phyloP scores from a whole-genome alignment of 2,888 invertebrate species.

The Carpatolechia fugitivella region DNA sequence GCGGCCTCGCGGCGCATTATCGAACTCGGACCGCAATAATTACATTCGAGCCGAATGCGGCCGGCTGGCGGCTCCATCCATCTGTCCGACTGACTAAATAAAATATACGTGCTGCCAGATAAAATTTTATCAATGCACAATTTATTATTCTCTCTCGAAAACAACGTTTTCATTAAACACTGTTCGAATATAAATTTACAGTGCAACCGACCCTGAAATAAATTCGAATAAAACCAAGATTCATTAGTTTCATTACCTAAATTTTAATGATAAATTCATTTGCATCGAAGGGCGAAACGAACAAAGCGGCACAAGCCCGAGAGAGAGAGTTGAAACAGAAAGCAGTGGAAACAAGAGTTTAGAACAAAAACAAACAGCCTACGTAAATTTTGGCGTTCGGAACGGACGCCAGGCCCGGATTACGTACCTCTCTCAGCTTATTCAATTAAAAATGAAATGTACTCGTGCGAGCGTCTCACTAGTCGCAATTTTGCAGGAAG shows the following conservation, averaged over 20 bases:
- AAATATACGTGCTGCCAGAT: slow-evolving; percentile 50
- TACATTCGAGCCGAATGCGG: slow-evolving; percentile 70
- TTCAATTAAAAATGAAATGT: slow-evolving; percentile 64
- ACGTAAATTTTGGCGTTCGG: slow-evolving; percentile 51
- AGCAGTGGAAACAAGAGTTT: slow-evolving; percentile 39
- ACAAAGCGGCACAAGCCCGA: slow-evolving; percentile 23
- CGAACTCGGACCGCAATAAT: slow-evolving; percentile 76
- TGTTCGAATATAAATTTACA: slow-evolving; percentile 35
- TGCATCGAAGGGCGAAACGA: not conserved
- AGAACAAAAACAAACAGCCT: slow-evolving; percentile 53
- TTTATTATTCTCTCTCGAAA: slow-evolving; percentile 48
- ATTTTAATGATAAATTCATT: slow-evolving; percentile 10
- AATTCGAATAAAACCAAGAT: slow-evolving; percentile 3
- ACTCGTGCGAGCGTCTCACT: slow-evolving; percentile 45
- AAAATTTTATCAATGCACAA: slow-evolving; percentile 60
- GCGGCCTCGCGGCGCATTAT: slow-evolving; percentile 70
- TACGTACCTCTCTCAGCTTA: slow-evolving; percentile 62
- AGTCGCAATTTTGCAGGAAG: slow-evolving; percentile 48
- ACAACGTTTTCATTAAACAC: slow-evolving; percentile 47
- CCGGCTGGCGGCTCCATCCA: slow-evolving; percentile 49
- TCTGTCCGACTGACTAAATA: slow-evolving; percentile 67
- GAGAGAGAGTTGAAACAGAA: slow-evolving; percentile 41
- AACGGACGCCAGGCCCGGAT: slow-evolving; percentile 44
- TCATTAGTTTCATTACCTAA: slow-evolving; percentile 10
- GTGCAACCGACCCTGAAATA: slow-evolving; percentile 21